Evolutionary conservation across 2,888 invertebrate genomes (phyloP), one percentile per base, ranked within the genome.

Genomic region (Zootermopsis nevadensis): DNA sequence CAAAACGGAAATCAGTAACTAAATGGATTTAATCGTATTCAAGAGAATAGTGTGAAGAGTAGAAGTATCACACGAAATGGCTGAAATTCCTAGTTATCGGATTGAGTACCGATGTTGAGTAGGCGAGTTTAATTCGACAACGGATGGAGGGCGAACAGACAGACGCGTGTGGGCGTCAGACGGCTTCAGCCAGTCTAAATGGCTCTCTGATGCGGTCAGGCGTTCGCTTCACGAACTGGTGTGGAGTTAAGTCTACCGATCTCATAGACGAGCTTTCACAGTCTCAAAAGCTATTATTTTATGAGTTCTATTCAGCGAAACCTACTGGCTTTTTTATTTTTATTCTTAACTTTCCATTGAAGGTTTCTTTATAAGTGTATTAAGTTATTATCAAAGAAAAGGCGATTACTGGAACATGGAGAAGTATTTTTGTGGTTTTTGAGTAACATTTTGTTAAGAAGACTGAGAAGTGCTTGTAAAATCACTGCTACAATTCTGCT

Each of bases 21-120:
- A 42, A 10, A 55, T 30, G 77, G 77, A 48, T 77, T 55, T 77
- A 77, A 77, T 77, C 55, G 55, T 42, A 77, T 77, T 77, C 55
- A 55, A 77, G 77, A 55, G 77, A 33, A 15, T 24, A 30, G 77
- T 30, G 77, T 27, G n/a, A 30, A 30, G 77, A 19, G 77, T 22
- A 31, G 53, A 77, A 77, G 77, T 77, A 77, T 77, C 24, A 55
- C 77, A 77, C 55, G 55, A 77, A 77, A 77, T 77, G 53, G 31
- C 53, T 55, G 77, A 55, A 77, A 77, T 76, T 33, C 76, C 42
- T 42, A 76, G 76, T 76, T 76, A 76, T 77, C 53, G 77, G 77
- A 77, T 77, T 77, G 42, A 30, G 76, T 76, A n/a, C 76, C 76
- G n/a, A 38, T 76, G 76, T 76, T 55, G 77, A 48, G 55, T 27